These are phyloP conservation scores for Euglossa dilemma DNA, from an alignment of 1,140 invertebrate species.

Conservation along the genomic window DNA sequence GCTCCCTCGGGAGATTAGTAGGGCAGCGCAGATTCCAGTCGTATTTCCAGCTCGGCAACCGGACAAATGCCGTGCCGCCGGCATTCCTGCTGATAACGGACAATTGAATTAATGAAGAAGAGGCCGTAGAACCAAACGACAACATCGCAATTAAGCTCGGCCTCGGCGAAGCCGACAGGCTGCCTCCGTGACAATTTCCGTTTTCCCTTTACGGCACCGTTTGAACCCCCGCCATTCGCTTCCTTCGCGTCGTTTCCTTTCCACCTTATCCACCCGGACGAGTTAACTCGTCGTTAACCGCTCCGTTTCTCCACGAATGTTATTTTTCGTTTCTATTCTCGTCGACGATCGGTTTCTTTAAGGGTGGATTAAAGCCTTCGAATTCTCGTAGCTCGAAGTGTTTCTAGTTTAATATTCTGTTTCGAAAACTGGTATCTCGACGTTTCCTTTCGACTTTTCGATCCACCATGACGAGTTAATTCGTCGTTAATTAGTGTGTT, in stretches of 20 bases:
- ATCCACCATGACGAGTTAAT: too few relatives aligned
- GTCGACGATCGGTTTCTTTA: neutral
- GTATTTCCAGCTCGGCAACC: conserved; percentile 52
- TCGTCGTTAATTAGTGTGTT: too few relatives aligned
- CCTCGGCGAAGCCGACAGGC: conserved; percentile 42
- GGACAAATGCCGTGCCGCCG: conserved; percentile 54
- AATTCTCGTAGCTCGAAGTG: too few relatives aligned
- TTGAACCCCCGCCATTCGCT: too few relatives aligned
- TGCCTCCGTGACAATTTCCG: conserved; percentile 50
- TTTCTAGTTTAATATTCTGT: too few relatives aligned
- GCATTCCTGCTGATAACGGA: conserved; percentile 67
- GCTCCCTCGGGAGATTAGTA: neutral
- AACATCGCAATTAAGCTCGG: conserved; percentile 66
- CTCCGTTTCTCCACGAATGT: too few relatives aligned
- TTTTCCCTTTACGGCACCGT: conserved; percentile 7
- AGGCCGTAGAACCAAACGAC: conserved; percentile 68
- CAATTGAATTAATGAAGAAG: conserved; percentile 75
- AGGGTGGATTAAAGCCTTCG: too few relatives aligned
- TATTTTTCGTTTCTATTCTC: neutral
- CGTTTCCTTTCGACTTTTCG: too few relatives aligned
- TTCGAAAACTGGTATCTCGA: too few relatives aligned
- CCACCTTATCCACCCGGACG: neutral
- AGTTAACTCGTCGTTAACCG: too few relatives aligned
- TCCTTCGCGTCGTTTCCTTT: neutral
- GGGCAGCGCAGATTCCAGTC: conserved; percentile 11